Evolutionary conservation across 1,140 invertebrate species (phyloP), one percentile per base, ranked within the genome.

Genomic region (Venturia canescens): DNA sequence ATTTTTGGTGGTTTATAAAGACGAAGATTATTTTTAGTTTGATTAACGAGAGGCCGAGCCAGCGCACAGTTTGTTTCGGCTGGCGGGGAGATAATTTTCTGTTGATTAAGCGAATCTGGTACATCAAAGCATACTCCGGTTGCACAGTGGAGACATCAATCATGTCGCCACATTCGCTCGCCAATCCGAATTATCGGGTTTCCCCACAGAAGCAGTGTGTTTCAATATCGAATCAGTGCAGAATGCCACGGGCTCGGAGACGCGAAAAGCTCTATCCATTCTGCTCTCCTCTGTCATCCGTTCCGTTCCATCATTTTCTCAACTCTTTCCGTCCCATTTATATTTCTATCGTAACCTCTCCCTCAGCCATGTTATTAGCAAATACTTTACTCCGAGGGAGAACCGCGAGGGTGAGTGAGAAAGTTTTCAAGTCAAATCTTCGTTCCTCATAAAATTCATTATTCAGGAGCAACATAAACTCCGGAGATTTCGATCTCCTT

Each of bases 81-180:
- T 2, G 13, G 3, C 15, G 1, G 3, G 15, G 21, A 44, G 7
- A 74, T 74, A 74, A 50, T 74, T 74, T 74, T 74, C 38, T 38
- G 27, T 74, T 74, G 53, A 74, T 74, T 23, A n/a, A 74, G 21
- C 71, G 38, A 38, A 26, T 74, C 53, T 27, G 53, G 71, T 74
- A 53, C 38, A 74, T 74, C 71, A 74, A 74, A 74, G 71, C 71
- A 53, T 53, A 5, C 71, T 15, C 66, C 27, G 15, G 21, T 50
- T 74, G 71, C n/a, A 15, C 50, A 15, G 50, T n/a, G n/a, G 21
- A 74, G 21, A 11, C 23, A 38, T 74, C 71, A 44, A 74, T 27
- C 21, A 38, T 50, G 21, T 53, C 44, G 21, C 18, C 26, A 34
- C 31, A 34, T 34, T 34, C 71, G 21, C 71, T 11, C 18, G 50